Conservation (phyloP, 1,140 invertebrate genomes). For the Mercenaria mercenaria region DNA sequence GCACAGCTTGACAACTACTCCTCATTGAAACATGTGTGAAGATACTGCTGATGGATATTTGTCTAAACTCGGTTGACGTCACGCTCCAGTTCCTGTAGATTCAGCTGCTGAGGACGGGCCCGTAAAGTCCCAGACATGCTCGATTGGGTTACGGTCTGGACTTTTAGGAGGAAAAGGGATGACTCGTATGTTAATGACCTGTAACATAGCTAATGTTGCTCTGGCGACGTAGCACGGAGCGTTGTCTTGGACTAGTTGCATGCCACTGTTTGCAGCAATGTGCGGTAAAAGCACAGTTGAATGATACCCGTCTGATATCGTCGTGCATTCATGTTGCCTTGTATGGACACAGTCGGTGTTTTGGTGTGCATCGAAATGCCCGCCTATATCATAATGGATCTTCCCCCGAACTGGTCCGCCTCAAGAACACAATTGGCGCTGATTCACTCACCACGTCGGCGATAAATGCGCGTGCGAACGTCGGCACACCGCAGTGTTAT, state of each 20-base stretch:
- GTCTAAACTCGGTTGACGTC: background rate
- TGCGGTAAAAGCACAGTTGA: background rate
- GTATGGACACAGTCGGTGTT: too few species aligned
- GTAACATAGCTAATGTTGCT: too few species aligned
- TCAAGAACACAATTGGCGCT: background rate
- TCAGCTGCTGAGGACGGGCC: background rate
- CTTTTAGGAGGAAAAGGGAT: slow-evolving; percentile 4
- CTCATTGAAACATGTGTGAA: background rate
- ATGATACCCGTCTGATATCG: background rate
- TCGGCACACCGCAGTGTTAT: background rate
- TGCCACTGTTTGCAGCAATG: background rate
- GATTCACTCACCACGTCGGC: background rate
- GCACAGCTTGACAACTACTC: too few species aligned
- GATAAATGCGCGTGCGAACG: background rate
- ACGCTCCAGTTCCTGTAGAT: background rate
- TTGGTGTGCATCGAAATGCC: too few species aligned
- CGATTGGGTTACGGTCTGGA: background rate
- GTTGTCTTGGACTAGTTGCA: too few species aligned
- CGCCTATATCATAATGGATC: too few species aligned
- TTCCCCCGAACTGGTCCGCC: too few species aligned
- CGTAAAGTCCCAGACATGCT: background rate
- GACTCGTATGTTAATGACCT: background rate
- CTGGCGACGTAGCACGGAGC: too few species aligned
- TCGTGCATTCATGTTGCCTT: slow-evolving; percentile 2
- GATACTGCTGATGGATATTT: background rate